Evolutionary conservation across 2,888 invertebrate genomes (phyloP).

Genomic region (Macroteleia sp.): DNA sequence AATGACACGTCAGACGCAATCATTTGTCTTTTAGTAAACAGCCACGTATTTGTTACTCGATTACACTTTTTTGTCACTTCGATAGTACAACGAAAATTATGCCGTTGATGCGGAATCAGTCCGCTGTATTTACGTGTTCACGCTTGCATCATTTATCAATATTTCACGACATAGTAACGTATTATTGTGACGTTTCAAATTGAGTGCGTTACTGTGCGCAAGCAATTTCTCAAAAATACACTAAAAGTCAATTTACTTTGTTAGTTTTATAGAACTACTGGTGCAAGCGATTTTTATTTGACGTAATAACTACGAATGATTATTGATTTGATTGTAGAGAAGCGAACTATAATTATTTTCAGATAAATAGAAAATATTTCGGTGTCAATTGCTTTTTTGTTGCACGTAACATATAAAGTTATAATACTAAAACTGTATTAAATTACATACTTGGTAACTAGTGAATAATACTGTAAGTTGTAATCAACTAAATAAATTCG

Average conservation of each 20-base stretch:
- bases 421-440: no score
- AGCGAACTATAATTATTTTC: no score
- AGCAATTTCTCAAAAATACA: constrained; percentile 5
- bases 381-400: no score
- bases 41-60: constrained; percentile 41
- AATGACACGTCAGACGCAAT: constrained; percentile 28
- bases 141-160: constrained; percentile 36
- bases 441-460: no score
- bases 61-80: constrained; percentile 47
- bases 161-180: constrained; percentile 5
- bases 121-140: constrained; percentile 32
- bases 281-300: constrained; percentile 1
- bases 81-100: constrained; percentile 35
- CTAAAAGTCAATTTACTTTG: background rate
- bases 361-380: no score
- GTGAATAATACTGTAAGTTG: no score
- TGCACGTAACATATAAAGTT: no score
- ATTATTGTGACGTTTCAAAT: constrained; percentile 23
- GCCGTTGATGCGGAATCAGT: background rate
- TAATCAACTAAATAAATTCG: background rate
- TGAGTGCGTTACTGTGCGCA: background rate
- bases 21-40: constrained; percentile 49
- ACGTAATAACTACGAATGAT: background rate
- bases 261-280: background rate
- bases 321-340: no score